phyloP scores from a whole-genome alignment of 2,888 invertebrate genomes.

The Netelia melanura region DNA sequence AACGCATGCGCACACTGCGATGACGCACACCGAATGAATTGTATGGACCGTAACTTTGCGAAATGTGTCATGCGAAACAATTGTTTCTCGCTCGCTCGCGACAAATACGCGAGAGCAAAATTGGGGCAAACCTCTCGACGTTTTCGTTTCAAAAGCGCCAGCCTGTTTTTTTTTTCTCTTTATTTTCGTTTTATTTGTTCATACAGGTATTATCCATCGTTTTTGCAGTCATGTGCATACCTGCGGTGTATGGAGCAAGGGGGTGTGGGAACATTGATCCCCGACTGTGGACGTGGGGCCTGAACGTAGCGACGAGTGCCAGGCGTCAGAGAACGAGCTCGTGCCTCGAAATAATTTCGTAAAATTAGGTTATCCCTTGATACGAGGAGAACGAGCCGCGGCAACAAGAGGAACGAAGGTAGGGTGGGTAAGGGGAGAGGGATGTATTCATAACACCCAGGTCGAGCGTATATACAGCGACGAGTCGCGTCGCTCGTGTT shows the following conservation, averaged over 20 bases:
- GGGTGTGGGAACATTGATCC: conserved; percentile 9
- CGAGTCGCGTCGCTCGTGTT: neutral
- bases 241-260: neutral
- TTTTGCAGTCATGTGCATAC: conserved; percentile 19
- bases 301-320: conserved; percentile 15
- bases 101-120: neutral
- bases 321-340: conserved; percentile 55
- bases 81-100: neutral
- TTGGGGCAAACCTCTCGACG: conserved; percentile 26
- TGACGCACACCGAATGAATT: neutral
- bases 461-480: neutral
- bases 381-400: conserved; percentile 52
- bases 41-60: neutral
- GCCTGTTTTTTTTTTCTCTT: neutral
- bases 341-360: conserved; percentile 74
- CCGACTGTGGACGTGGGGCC: conserved; percentile 5
- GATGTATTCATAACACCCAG: conserved; percentile 53
- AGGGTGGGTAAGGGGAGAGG: neutral
- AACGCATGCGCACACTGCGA: neutral
- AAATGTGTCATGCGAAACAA: conserved; percentile 9
- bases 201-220: conserved; percentile 1
- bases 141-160: conserved; percentile 7
- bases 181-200: neutral
- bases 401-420: conserved; percentile 4
- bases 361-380: conserved; percentile 77